Conservation (phyloP, 1,140 invertebrate genomes). For the Drosophila tsacasi region DNA sequence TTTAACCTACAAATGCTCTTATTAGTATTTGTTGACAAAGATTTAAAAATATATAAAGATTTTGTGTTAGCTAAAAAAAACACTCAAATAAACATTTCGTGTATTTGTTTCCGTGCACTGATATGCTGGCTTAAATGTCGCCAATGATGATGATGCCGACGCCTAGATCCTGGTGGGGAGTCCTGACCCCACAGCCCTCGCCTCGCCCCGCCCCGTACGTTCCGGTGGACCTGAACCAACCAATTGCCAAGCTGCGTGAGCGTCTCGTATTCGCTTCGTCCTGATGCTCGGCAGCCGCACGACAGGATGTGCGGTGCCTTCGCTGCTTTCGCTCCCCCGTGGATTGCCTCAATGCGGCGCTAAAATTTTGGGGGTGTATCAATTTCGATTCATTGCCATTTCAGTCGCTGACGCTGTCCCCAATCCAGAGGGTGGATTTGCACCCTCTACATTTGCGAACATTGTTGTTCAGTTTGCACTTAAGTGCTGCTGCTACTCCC, state of each 20-base stretch:
- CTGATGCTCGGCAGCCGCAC: conserved; percentile 48
- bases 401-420: conserved; percentile 37
- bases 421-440: conserved; percentile 73
- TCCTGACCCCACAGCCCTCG: conserved; percentile 39
- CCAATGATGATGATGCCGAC: conserved; percentile 75
- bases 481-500: conserved; percentile 55
- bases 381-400: conserved; percentile 81
- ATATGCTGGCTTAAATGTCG: conserved; percentile 62
- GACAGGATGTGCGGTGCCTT: conserved; percentile 53
- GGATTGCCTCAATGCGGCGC: conserved; percentile 62
- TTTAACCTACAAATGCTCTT: too few relatives aligned
- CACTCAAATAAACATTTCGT: neutral
- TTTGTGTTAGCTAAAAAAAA: neutral
- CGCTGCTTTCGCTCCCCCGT: conserved; percentile 53
- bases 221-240: conserved; percentile 42
- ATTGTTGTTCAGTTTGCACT: conserved; percentile 74
- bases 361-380: conserved; percentile 80
- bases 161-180: conserved; percentile 55
- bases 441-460: conserved; percentile 46
- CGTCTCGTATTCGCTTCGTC: conserved; percentile 40
- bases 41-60: neutral
- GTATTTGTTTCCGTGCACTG: conserved; percentile 18
- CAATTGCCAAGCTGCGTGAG: conserved; percentile 47
- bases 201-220: conserved; percentile 5
- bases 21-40: too few relatives aligned